phyloP scores from a whole-genome alignment of 2,113 vertebrate species.

The Seriola rivoliana region DNA sequence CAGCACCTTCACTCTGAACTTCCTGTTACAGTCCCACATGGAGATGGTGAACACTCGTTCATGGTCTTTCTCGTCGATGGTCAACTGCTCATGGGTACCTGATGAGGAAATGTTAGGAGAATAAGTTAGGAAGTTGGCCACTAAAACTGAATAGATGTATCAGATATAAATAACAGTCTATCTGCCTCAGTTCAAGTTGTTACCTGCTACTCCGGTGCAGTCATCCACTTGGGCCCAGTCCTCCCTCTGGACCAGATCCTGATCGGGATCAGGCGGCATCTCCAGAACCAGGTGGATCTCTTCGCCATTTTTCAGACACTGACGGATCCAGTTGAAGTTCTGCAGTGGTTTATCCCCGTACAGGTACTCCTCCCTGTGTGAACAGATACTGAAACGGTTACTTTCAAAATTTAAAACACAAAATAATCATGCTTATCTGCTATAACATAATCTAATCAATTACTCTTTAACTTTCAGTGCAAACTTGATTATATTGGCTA shows the following conservation, averaged over 20 bases:
- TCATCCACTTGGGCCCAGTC: constrained; percentile 98
- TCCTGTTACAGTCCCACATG: constrained; percentile 97
- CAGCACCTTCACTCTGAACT: constrained; percentile 95
- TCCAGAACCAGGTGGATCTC: constrained; percentile 96
- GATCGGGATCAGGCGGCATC: constrained; percentile 86
- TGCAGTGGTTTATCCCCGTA: constrained; percentile 91
- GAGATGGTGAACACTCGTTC: constrained; percentile 98
- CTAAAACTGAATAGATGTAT: neutral
- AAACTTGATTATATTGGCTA: neutral
- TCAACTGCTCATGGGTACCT: constrained; percentile 94
- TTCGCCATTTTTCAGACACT: constrained; percentile 94
- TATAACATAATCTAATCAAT: neutral
- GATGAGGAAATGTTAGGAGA: neutral
- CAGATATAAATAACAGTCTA: neutral
- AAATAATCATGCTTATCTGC: no score
- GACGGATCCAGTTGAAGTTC: constrained; percentile 96
- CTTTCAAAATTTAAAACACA: neutral
- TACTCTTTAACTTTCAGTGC: neutral
- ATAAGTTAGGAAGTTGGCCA: neutral
- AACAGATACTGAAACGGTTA: neutral
- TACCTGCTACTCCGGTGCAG: constrained; percentile 94
- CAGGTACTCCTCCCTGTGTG: constrained; percentile 91
- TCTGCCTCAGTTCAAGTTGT: neutral
- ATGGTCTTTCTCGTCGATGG: constrained; percentile 96
- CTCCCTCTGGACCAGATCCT: constrained; percentile 93